Evolutionary conservation across 2,797 vertebrate genomes (phyloP), one percentile per base, ranked within the genome.

Genomic region (Coendou prehensilis): DNA sequence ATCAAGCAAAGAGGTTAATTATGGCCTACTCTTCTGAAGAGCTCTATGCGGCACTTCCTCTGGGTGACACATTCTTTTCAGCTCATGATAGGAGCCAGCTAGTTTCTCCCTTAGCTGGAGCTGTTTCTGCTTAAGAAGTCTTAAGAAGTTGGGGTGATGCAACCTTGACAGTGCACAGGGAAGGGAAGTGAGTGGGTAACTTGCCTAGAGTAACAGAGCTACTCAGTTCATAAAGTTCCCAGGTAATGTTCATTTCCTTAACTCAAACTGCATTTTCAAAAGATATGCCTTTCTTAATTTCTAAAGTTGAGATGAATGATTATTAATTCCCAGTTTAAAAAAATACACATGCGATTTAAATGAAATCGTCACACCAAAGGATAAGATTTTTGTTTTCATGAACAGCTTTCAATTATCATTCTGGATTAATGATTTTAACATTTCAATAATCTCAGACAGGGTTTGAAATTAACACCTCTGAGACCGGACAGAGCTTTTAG

Each of bases 391-490:
- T 73, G 98, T 98, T 47, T 71, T 69, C 98, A 86, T 57, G 78
- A 83, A 61, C 17, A 61, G 26, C 5, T 14, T 90, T 23, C 15
- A 89, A n/a, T 0, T 0, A 84, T 64, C 28, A 97, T 95, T 97
- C 94, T 96, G 87, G 47, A 97, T 95, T 63, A 96, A 91, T 23
- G 56, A 93, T 0, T 52, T 98, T 98, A 98, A 96, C 98, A 98
- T 98, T 92, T 97, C 96, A 98, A 98, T 95, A 78, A 95, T 13
- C 84, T 87, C 96, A 87, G 57, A 26, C 1, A 26, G 93, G 86
- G 94, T 98, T 98, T 98, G 96, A 98, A 98, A 98, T 97, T 95
- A 98, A 97, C 97, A 98, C 96, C 96, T 98, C 93, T 47, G 47
- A 30, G 86, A 6, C 41, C 30, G 69, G 50, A 90, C 95, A 95